Evolutionary conservation across 2,113 vertebrate genomes (phyloP).

Genomic region (Calonectris borealis): DNA sequence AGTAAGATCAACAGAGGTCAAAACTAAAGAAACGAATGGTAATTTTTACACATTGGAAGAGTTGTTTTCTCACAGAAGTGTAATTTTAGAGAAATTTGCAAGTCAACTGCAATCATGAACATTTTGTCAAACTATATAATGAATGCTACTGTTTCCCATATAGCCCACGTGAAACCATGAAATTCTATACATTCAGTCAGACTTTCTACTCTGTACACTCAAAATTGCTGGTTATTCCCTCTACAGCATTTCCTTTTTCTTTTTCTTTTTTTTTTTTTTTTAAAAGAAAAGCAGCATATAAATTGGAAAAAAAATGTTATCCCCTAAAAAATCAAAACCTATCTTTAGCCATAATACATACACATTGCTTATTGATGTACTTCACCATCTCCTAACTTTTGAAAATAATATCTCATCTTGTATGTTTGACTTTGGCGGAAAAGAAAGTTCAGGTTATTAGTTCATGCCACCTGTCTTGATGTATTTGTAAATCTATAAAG

Average conservation of each 20-base stretch:
- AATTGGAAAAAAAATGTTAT: neutral
- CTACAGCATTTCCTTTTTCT: neutral
- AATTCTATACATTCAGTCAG: constrained; percentile 47
- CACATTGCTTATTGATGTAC: neutral
- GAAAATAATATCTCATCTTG: neutral
- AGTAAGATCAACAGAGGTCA: constrained; percentile 31
- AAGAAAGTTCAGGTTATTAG: neutral
- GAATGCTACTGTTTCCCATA: constrained; percentile 53
- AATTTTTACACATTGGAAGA: constrained; percentile 45
- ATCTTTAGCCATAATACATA: neutral
- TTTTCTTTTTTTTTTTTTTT: neutral
- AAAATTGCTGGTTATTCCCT: constrained; percentile 33
- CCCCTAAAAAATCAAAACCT: constrained; percentile 29
- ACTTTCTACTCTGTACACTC: neutral
- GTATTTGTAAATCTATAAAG: neutral
- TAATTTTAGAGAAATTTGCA: constrained; percentile 59
- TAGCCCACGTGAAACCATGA: neutral
- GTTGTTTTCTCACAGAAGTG: constrained; percentile 46
- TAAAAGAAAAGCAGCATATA: neutral
- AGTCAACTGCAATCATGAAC: constrained; percentile 53
- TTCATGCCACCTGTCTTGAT: neutral
- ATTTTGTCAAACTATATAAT: constrained; percentile 36
- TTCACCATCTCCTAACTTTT: neutral
- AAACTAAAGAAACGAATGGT: neutral
- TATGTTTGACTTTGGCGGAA: neutral